Conservation (phyloP, 2,888 invertebrate species). For the Drosophila cognata region DNA sequence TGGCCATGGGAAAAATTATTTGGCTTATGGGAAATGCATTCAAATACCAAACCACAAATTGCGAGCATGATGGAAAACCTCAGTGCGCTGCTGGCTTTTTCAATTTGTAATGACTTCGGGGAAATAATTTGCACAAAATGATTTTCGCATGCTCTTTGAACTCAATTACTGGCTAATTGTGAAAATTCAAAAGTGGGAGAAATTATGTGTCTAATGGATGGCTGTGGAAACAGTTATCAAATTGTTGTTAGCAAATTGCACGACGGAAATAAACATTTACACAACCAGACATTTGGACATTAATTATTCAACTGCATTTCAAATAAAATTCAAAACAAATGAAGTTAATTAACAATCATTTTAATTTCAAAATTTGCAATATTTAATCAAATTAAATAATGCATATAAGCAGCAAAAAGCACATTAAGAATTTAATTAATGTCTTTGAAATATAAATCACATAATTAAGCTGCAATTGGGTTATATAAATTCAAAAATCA, state of each 20-base stretch:
- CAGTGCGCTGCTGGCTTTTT: constrained; percentile 14
- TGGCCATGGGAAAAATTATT: constrained; percentile 58
- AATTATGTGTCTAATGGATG: background rate
- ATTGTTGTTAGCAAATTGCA: background rate
- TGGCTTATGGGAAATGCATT: constrained; percentile 47
- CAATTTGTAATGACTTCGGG: constrained; percentile 42
- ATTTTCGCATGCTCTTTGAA: constrained; percentile 22
- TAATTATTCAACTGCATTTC: background rate
- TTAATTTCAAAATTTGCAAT: background rate
- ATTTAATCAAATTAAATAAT: background rate
- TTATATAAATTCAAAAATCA: background rate
- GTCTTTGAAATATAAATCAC: background rate
- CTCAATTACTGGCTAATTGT: constrained; percentile 9
- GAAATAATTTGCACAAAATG: constrained; percentile 14
- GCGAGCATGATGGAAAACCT: constrained; percentile 16
- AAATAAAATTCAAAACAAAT: background rate
- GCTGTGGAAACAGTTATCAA: background rate
- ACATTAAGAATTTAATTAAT: background rate
- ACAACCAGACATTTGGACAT: background rate
- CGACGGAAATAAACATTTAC: background rate
- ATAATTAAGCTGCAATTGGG: background rate
- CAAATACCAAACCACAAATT: constrained; percentile 44
- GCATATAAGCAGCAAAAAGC: background rate
- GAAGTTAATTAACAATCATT: background rate
- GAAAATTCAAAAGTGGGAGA: background rate